Conservation (phyloP, 2,113 vertebrate species). For the Aspiorhynchus laticeps region DNA sequence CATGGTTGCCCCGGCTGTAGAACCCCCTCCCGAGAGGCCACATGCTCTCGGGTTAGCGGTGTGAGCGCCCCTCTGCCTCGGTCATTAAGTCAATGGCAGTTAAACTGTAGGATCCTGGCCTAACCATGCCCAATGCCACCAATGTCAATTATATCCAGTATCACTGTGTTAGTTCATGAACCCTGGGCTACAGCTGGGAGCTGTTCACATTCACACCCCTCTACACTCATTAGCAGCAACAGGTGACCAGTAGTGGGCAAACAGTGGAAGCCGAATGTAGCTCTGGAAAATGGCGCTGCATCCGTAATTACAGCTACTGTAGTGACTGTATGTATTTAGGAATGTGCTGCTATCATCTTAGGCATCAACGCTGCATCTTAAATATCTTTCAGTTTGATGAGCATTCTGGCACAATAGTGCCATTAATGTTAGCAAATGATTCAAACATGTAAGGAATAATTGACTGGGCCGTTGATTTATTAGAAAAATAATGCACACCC, state of each 20-base stretch:
- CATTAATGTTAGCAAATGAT: not conserved
- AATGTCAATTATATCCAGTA: slow-evolving; percentile 50
- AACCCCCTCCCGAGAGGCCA: slow-evolving; percentile 36
- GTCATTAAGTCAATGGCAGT: slow-evolving; percentile 50
- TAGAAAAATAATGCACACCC: too few species aligned
- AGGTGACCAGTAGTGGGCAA: slow-evolving; percentile 59
- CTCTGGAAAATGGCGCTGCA: slow-evolving; percentile 28
- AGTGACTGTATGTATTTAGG: slow-evolving; percentile 28
- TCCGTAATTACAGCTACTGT: slow-evolving; percentile 41
- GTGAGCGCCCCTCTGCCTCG: slow-evolving; percentile 34
- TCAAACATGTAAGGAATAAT: not conserved
- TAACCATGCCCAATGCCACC: slow-evolving; percentile 43
- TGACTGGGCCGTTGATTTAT: too few species aligned
- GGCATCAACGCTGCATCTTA: not conserved
- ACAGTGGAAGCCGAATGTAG: slow-evolving; percentile 39
- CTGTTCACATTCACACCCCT: slow-evolving; percentile 57
- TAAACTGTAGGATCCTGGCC: slow-evolving; percentile 38
- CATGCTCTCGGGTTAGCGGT: slow-evolving; percentile 42
- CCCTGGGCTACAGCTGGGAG: slow-evolving; percentile 55
- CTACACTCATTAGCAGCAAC: slow-evolving; percentile 60
- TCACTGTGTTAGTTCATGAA: slow-evolving; percentile 55
- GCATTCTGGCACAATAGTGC: not conserved
- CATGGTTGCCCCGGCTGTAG: slow-evolving; percentile 36
- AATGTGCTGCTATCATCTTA: slow-evolving; percentile 5
- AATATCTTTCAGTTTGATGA: slow-evolving; percentile 35